Evolutionary conservation across 1,140 invertebrate species (phyloP).

Genomic region (Antheraea mylitta): DNA sequence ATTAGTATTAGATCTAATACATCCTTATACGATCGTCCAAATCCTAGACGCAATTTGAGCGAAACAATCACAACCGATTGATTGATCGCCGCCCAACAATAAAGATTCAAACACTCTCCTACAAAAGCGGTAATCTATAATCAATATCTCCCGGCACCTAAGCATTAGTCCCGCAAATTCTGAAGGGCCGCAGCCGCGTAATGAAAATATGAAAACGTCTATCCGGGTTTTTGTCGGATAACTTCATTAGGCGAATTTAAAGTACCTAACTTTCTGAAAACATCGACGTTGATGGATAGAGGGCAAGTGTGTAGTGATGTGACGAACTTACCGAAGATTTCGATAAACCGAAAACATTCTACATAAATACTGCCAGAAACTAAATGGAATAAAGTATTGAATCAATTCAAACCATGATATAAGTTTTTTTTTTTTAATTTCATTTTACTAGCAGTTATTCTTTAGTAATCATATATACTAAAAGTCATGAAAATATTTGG

Average conservation of each 20-base stretch:
- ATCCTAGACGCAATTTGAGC: constrained; percentile 6
- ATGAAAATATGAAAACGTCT: constrained; percentile 33
- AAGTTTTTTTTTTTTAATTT: too few relatives aligned
- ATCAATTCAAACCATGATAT: too few relatives aligned
- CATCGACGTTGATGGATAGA: constrained; percentile 53
- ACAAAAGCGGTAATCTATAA: constrained; percentile 41
- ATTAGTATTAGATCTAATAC: constrained; percentile 1
- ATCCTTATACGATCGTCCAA: constrained; percentile 3
- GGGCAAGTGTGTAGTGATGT: constrained; percentile 10
- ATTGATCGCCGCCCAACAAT: constrained; percentile 21
- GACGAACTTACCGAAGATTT: background rate
- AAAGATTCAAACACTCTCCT: constrained; percentile 14
- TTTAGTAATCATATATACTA: too few relatives aligned
- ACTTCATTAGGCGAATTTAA: constrained; percentile 57
- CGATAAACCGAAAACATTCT: background rate
- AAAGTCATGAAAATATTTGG: too few relatives aligned
- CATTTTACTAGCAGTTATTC: too few relatives aligned
- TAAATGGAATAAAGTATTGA: too few relatives aligned
- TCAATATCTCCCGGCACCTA: constrained; percentile 33
- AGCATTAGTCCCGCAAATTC: constrained; percentile 26
- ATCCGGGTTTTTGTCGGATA: constrained; percentile 40
- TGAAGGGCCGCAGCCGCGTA: constrained; percentile 13
- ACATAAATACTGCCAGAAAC: too few relatives aligned
- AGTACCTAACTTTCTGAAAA: constrained; percentile 38
- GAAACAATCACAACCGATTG: constrained; percentile 19